Evolutionary conservation across 2,113 vertebrate genomes (phyloP), one percentile per base, ranked within the genome.

Genomic region (Sakesphorus luctuosus): DNA sequence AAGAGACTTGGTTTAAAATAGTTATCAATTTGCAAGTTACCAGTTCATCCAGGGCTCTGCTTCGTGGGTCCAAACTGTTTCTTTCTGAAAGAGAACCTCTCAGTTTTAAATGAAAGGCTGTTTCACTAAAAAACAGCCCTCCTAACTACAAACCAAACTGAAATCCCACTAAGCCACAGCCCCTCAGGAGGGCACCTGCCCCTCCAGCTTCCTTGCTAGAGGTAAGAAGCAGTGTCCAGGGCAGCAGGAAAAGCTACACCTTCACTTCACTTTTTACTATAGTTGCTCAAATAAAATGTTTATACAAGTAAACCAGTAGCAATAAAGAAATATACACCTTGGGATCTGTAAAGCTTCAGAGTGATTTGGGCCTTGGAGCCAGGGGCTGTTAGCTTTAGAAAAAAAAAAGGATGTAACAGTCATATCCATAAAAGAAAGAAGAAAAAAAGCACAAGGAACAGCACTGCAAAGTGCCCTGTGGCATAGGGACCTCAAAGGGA

Each of bases 291-390:
- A 36, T 86, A 80, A 96, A 92, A 94, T 16, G 95, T 91, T 96
- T 91, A 78, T 75, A 97, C 93, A 90, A 67, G 94, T 74, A 90
- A 96, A 97, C 85, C 50, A 78, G 95, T 74, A 93, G 94, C 72
- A 23, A 63, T 59, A 89, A 96, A 46, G 92, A 97, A 97, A 97
- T 91, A 59, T 92, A 97, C 66, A 97, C 43, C 96, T 95, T 44
- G 73, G 92, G 38, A 95, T 47, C 92, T 40, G 78, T 72, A 93
- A 97, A 96, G 95, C 91, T 90, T 95, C 74, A 63, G 96, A 93
- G 75, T 75, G 92, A 43, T 46, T 68, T 63, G 84, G 89, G 95
- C 92, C 68, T 88, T 53, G 91, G 62, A 56, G 94, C 69, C 83
- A 77, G 85, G 58, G 89, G 89, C 89, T 76, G 33, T 5, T 44